These are phyloP conservation scores for Petrocephalus sullivani DNA, from an alignment of 2,797 vertebrate genomes.

Conservation along the genomic window DNA sequence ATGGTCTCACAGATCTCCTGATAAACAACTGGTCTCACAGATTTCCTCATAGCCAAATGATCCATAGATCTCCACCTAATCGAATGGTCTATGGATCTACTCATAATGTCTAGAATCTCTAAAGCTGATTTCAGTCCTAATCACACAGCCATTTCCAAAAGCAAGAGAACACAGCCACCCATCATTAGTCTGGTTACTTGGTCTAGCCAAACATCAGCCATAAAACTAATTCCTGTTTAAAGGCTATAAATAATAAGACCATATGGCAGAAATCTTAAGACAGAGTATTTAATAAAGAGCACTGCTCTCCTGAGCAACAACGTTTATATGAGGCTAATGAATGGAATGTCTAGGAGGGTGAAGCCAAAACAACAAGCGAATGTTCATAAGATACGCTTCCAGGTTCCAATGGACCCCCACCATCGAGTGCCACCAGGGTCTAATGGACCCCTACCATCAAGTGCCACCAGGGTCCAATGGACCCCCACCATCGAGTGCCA, in stretches of 20 bases:
- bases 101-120: not conserved
- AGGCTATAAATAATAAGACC: conserved; percentile 39
- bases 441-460: not conserved
- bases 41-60: not conserved
- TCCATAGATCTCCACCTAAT: not conserved
- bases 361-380: not conserved
- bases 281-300: conserved; percentile 36
- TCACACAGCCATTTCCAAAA: not conserved
- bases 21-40: not conserved
- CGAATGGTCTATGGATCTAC: not conserved
- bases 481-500: not conserved
- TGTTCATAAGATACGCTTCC: not conserved
- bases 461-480: not conserved
- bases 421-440: not conserved
- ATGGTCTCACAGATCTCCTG: not conserved
- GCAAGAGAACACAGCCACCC: not conserved
- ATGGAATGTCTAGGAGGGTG: not conserved
- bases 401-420: not conserved
- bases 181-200: not conserved
- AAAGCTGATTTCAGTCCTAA: not conserved
- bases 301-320: conserved; percentile 30
- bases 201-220: conserved; percentile 22
- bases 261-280: conserved; percentile 34
- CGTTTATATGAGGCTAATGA: conserved; percentile 38
- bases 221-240: conserved; percentile 30